Conservation (phyloP, 2,888 invertebrate species). For the Temnothorax rugatulus region DNA sequence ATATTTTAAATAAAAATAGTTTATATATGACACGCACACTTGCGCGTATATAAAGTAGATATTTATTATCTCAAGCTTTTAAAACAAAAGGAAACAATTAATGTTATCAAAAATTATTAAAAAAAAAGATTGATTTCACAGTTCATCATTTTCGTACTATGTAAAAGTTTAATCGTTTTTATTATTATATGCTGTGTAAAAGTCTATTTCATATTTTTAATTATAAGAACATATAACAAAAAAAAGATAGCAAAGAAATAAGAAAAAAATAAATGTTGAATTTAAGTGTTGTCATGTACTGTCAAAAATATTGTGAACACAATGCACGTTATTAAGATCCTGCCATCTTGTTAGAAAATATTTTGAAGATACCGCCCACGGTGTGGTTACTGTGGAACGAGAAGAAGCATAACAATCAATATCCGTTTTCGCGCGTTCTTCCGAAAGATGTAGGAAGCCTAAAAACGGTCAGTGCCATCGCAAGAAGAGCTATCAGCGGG, state of each 20-base stretch:
- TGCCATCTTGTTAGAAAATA: neutral
- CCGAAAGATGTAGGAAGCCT: constrained; percentile 34
- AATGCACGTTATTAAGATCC: neutral
- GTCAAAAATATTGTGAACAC: neutral
- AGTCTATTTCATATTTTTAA: neutral
- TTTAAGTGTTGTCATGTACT: neutral
- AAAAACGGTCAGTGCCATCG: constrained; percentile 56
- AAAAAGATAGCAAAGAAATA: neutral
- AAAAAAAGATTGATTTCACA: too few species aligned
- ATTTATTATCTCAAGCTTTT: neutral
- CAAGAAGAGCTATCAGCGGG: constrained; percentile 60
- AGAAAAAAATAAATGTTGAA: neutral
- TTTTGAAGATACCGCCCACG: neutral
- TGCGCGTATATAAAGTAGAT: neutral
- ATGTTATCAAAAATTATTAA: neutral
- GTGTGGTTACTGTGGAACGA: too few species aligned
- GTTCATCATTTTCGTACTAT: too few species aligned
- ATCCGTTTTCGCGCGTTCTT: constrained; percentile 34
- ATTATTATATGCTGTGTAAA: neutral
- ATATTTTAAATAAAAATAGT: too few species aligned
- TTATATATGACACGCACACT: neutral
- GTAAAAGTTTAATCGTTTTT: too few species aligned
- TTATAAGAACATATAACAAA: neutral
- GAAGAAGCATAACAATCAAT: constrained; percentile 24
- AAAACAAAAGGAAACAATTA: neutral